phyloP scores from a whole-genome alignment of 1,140 invertebrate species.

The Lepeophtheirus salmonis region DNA sequence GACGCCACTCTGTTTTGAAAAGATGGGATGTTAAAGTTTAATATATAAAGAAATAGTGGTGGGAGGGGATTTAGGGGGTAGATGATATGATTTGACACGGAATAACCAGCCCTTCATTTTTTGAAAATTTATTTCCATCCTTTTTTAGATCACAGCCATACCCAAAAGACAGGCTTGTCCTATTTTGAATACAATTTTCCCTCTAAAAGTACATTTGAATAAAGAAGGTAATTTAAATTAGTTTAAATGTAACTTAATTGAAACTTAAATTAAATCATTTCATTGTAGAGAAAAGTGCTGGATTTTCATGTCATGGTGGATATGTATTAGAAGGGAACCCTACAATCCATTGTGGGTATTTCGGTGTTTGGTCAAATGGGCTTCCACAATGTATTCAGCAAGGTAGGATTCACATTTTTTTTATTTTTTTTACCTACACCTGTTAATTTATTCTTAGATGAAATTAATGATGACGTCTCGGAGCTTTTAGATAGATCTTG shows the following conservation, averaged over 20 bases:
- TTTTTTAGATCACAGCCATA: not conserved
- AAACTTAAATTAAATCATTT: not conserved
- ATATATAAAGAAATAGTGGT: too few species aligned
- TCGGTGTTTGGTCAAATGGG: constrained; percentile 18
- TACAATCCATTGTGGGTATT: constrained; percentile 21
- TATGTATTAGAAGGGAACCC: constrained; percentile 24
- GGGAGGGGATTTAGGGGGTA: too few species aligned
- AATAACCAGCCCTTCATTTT: too few species aligned
- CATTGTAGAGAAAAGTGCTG: constrained; percentile 1
- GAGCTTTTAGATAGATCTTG: too few species aligned
- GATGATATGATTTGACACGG: too few species aligned
- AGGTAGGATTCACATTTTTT: not conserved
- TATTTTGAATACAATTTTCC: not conserved
- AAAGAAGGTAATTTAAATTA: not conserved
- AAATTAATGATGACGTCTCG: too few species aligned
- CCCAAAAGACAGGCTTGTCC: not conserved
- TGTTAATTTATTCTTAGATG: too few species aligned
- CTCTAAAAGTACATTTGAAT: not conserved
- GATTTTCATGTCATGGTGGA: constrained; percentile 24
- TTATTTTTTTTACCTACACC: too few species aligned
- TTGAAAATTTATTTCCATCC: too few species aligned
- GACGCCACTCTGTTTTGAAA: too few species aligned
- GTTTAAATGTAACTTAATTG: not conserved
- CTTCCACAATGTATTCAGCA: not conserved
- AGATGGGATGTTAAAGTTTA: too few species aligned